These are phyloP conservation scores for Ceyx melanurus DNA, from an alignment of 2,113 vertebrate genomes.

Conservation along the genomic window DNA sequence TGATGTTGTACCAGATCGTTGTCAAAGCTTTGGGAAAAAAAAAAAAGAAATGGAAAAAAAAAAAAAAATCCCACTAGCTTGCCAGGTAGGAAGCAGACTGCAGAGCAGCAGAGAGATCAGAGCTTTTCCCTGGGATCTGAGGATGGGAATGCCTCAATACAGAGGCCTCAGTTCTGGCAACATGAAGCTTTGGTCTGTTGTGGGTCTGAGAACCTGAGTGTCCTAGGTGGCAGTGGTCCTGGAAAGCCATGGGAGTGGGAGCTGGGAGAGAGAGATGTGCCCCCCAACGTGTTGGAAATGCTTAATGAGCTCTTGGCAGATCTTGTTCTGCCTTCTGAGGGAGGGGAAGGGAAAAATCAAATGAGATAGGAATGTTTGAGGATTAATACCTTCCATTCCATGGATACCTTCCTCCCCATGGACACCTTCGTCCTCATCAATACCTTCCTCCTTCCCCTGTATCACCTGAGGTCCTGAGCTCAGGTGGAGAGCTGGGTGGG, in stretches of 20 bases:
- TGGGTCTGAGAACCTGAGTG: background rate
- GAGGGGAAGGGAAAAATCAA: background rate
- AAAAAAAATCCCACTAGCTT: background rate
- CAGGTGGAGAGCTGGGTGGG: background rate
- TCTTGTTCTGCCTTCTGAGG: background rate
- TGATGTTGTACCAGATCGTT: conserved; percentile 2
- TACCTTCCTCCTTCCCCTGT: background rate
- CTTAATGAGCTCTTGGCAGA: background rate
- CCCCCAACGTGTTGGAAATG: background rate
- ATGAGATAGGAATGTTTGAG: background rate
- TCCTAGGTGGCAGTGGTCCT: background rate
- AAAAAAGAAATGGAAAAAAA: background rate
- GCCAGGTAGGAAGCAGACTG: conserved; percentile 23
- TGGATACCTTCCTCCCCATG: too few species aligned
- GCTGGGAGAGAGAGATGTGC: background rate
- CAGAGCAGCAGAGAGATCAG: background rate
- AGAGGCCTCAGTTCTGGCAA: background rate
- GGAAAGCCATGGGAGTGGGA: background rate
- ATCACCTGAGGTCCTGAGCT: background rate
- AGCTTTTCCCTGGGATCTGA: background rate
- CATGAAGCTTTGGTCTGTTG: background rate
- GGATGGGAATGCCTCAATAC: background rate
- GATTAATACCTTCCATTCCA: background rate
- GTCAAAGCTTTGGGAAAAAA: background rate
- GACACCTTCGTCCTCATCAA: background rate